Evolutionary conservation across 2,888 invertebrate genomes (phyloP).

Genomic region (Ophonus ardosiacus): DNA sequence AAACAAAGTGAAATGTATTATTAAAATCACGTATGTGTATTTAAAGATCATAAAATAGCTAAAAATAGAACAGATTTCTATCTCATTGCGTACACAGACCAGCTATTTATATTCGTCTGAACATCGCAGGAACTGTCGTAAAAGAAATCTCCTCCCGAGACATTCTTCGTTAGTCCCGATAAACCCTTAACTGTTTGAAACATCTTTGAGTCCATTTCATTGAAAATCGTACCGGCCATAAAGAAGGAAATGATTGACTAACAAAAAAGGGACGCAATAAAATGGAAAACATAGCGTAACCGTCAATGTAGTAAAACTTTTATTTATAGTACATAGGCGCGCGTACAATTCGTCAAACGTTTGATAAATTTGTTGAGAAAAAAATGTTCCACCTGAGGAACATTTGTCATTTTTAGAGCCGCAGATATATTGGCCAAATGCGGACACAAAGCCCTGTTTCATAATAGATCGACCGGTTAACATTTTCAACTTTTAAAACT

Average conservation of each 20-base stretch:
- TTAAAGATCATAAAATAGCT: slow-evolving; percentile 54
- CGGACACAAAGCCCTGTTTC: neutral
- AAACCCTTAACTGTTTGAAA: slow-evolving; percentile 36
- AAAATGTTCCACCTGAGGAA: slow-evolving; percentile 11
- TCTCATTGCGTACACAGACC: slow-evolving; percentile 55
- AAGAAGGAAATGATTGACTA: slow-evolving; percentile 40
- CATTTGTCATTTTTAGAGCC: slow-evolving; percentile 12
- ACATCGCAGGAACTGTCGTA: slow-evolving; percentile 32
- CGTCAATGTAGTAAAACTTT: slow-evolving; percentile 16
- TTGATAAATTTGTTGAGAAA: slow-evolving; percentile 26
- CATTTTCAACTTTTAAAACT: too few relatives aligned
- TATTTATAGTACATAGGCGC: slow-evolving; percentile 6
- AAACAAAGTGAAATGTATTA: slow-evolving; percentile 40
- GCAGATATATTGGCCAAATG: neutral
- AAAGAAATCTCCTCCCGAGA: slow-evolving; percentile 24
- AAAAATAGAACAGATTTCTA: slow-evolving; percentile 52
- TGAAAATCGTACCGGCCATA: slow-evolving; percentile 10
- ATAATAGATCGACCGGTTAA: too few relatives aligned
- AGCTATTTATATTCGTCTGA: slow-evolving; percentile 51
- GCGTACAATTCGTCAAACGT: slow-evolving; percentile 13
- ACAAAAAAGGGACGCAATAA: slow-evolving; percentile 41
- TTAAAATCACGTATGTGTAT: slow-evolving; percentile 49
- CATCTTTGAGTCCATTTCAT: slow-evolving; percentile 16
- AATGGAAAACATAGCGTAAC: slow-evolving; percentile 31
- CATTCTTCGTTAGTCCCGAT: slow-evolving; percentile 36